These are phyloP conservation scores for Onthophagus taurus DNA, from an alignment of 1,140 invertebrate genomes.

Conservation along the genomic window DNA sequence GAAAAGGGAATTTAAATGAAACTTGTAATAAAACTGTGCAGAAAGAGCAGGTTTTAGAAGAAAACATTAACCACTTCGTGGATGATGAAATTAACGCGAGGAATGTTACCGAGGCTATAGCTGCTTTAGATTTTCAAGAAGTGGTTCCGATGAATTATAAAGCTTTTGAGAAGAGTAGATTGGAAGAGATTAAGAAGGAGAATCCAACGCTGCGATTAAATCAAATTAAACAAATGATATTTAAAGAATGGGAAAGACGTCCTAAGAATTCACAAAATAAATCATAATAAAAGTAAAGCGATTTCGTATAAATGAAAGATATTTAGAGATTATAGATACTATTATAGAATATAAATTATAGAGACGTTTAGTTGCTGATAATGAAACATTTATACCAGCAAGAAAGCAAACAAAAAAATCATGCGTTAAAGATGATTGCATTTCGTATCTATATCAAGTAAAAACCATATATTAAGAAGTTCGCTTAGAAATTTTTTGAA, in stretches of 20 bases:
- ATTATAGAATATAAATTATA: too few relatives aligned
- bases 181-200: conserved; percentile 83
- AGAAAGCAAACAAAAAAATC: too few relatives aligned
- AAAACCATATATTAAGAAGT: too few relatives aligned
- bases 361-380: too few relatives aligned
- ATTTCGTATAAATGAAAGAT: too few relatives aligned
- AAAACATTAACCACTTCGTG: conserved; percentile 86
- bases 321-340: too few relatives aligned
- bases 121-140: conserved; percentile 55
- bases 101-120: conserved; percentile 82
- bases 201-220: conserved; percentile 82
- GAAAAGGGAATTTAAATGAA: conserved; percentile 29
- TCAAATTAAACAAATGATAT: conserved; percentile 72
- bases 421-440: too few relatives aligned
- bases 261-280: conserved; percentile 94
- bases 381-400: too few relatives aligned
- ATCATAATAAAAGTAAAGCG: too few relatives aligned
- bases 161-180: conserved; percentile 77
- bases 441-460: too few relatives aligned
- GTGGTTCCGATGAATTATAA: conserved; percentile 73
- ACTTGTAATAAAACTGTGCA: conserved; percentile 24
- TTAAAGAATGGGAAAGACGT: conserved; percentile 94
- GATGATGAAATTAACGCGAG: conserved; percentile 79
- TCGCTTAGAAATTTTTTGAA: too few relatives aligned
- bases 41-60: conserved; percentile 59